Conservation (phyloP, 2,888 invertebrate genomes). For the Cantharis lateralis region DNA sequence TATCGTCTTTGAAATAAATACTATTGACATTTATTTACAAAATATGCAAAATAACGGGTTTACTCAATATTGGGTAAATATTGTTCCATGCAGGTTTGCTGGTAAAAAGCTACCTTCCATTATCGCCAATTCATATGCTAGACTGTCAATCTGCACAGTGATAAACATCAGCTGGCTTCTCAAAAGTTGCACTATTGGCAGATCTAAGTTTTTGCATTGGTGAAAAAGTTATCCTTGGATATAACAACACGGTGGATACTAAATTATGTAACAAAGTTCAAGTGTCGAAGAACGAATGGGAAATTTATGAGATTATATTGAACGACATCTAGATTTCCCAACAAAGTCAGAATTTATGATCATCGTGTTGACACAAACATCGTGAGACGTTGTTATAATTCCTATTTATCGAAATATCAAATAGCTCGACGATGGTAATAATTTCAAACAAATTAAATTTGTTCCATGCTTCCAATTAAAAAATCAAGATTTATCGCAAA, state of each 20-base stretch:
- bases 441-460: background rate
- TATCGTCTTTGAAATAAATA: background rate
- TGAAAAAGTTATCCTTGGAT: background rate
- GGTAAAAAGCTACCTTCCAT: background rate
- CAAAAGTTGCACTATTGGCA: too few relatives aligned
- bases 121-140: too few relatives aligned
- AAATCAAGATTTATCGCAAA: background rate
- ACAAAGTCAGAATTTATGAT: conserved; percentile 9
- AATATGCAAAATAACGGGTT: background rate
- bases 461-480: background rate
- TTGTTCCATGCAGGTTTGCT: background rate
- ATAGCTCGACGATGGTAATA: background rate
- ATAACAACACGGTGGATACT: background rate
- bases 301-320: conserved; percentile 3
- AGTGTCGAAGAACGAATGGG: background rate
- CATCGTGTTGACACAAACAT: conserved; percentile 16
- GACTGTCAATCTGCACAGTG: too few relatives aligned
- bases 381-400: conserved; percentile 8
- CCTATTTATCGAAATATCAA: conserved; percentile 11
- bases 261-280: background rate
- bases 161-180: too few relatives aligned
- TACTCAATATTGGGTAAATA: background rate
- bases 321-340: background rate
- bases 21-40: background rate
- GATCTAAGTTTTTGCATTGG: background rate